A percentile compares a stretch with the other conserved stretches of the same genome.
These are phyloP conservation scores for Pseudopodoces humilis DNA, from an alignment of 2,113 vertebrate genomes.

Conservation along the genomic window DNA sequence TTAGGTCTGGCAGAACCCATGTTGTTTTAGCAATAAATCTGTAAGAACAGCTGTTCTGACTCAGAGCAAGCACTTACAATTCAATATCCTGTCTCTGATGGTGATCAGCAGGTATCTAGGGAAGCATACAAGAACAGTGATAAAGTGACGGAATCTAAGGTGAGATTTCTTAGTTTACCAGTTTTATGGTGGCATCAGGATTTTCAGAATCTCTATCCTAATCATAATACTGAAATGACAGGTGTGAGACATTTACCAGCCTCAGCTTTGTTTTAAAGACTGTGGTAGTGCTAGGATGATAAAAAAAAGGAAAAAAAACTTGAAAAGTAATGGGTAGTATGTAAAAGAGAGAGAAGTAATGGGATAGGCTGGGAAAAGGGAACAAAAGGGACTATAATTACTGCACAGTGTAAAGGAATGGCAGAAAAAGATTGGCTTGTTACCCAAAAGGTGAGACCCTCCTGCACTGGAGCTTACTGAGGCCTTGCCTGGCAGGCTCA, in stretches of 20 bases:
- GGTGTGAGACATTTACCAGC: background rate
- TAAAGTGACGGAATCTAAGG: background rate
- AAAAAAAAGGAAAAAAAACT: background rate
- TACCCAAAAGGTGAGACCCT: background rate
- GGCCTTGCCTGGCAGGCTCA: background rate
- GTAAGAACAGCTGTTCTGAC: background rate
- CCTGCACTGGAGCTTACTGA: accelerated
- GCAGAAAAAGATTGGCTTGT: background rate
- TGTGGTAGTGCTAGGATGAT: background rate
- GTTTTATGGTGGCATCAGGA: background rate
- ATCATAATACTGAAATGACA: background rate
- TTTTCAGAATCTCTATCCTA: background rate
- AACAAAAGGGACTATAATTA: background rate
- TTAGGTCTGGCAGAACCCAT: background rate
- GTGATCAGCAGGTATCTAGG: background rate
- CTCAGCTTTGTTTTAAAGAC: background rate
- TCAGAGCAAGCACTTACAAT: background rate
- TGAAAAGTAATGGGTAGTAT: background rate
- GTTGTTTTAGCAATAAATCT: conserved; percentile 13
- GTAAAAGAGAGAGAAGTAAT: background rate
- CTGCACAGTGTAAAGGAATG: background rate
- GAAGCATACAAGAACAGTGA: background rate
- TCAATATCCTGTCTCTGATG: conserved; percentile 14
- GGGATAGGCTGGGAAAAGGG: background rate
- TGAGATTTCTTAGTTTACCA: background rate